A percentile compares a stretch with the other conserved stretches of the same genome.
Evolutionary conservation across 2,888 invertebrate species (phyloP).

Genomic region (Athripsodes cinereus): DNA sequence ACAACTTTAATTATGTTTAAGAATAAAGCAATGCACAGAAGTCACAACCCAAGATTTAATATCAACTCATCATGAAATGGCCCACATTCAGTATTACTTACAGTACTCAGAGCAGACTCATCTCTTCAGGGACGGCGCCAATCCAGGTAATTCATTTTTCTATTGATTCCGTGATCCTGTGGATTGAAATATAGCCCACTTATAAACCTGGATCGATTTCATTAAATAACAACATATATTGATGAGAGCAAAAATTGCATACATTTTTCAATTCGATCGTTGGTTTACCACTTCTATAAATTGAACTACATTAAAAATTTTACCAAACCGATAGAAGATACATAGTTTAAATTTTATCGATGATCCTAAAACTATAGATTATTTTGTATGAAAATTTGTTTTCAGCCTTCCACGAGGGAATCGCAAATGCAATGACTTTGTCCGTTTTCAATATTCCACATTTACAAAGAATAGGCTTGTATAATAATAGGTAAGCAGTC

Average conservation of each 20-base stretch:
- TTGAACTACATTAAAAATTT: too few relatives aligned
- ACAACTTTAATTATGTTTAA: slow-evolving; percentile 32
- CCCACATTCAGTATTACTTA: slow-evolving; percentile 74
- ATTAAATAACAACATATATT: too few relatives aligned
- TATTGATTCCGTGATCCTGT: too few relatives aligned
- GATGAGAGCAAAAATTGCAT: too few relatives aligned
- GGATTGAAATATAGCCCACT: too few relatives aligned
- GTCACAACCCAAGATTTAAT: slow-evolving; percentile 71
- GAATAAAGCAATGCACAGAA: slow-evolving; percentile 79
- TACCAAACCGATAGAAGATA: not conserved
- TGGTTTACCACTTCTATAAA: too few relatives aligned
- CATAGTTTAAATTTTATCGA: not conserved
- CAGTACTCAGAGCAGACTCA: slow-evolving; percentile 71
- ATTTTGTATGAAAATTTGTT: slow-evolving; percentile 23
- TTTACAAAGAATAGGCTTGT: slow-evolving; percentile 65
- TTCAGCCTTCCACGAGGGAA: slow-evolving; percentile 78
- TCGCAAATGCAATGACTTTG: slow-evolving; percentile 72
- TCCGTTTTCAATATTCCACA: slow-evolving; percentile 74
- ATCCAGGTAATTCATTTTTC: slow-evolving; percentile 59
- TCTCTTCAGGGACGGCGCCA: slow-evolving; percentile 73
- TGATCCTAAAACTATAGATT: too few relatives aligned
- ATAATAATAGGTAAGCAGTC: slow-evolving; percentile 49
- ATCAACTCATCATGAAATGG: slow-evolving; percentile 78
- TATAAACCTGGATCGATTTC: too few relatives aligned
- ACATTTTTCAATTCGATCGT: too few relatives aligned